Evolutionary conservation across 2,797 vertebrate species (phyloP), one percentile per base, ranked within the genome.

Genomic region (Coregonus suidteri): DNA sequence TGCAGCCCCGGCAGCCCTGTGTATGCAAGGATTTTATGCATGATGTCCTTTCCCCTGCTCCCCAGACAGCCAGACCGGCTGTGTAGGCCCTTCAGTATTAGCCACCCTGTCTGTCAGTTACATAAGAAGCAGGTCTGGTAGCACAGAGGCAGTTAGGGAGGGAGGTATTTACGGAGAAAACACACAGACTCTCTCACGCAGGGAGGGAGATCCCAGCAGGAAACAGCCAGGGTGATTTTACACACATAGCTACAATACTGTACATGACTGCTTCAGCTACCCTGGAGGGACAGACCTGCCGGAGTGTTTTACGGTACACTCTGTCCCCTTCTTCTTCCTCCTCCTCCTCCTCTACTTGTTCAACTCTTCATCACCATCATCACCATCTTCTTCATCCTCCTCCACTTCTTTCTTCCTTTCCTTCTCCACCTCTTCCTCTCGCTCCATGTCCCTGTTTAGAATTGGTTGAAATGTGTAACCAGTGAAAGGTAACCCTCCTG

Each of bases 261-360:
- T 6, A 76, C 69, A 73, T 1, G 6, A 68, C 30, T 34, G 66
- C 71, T 52, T 73, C 59, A 66, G 47, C 35, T n/a, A 3, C 56
- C 31, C 6, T 16, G 37, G 16, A 41, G 31, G 16, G 3, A 41
- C 35, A 59, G 64, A 34, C 73, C 3, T 25, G 25, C 31, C 67
- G 56, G 75, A 56, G 52, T 18, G 70, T 83, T 75, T 15, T 18
- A 70, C 30, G n/a, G n/a, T 71, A 35, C n/a, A 9, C 67, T 6
- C 35, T 41, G 15, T 30, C 41, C 20, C 15, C 69, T 71, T 5
- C 41, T 7, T 52, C 4, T 2, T n/a, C 41, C 9, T 53, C 25
- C 25, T 25, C 25, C 25, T 25, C 47, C 41, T 64, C 14, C 37
- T 68, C 3, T 31, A 16, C 66, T 34, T 68, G 15, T 16, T 15